A percentile compares a stretch with the other conserved stretches of the same genome.
phyloP scores from a whole-genome alignment of 2,888 invertebrate genomes.

The Drosophila prostipennis region DNA sequence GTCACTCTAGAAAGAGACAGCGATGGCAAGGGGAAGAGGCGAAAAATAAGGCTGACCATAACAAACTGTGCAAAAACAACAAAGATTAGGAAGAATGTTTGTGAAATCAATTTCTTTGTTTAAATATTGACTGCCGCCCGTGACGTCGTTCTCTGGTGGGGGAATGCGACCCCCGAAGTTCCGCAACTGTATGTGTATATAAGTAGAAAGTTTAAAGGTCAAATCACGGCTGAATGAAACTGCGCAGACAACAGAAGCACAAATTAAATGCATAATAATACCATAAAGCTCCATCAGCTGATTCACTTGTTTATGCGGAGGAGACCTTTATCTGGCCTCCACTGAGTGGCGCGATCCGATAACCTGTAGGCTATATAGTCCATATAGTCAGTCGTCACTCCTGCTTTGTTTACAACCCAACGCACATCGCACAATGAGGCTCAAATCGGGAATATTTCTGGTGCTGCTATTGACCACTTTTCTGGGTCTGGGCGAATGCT shows the following conservation, averaged over 20 bases:
- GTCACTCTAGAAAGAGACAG: not conserved
- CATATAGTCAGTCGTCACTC: conserved; percentile 1
- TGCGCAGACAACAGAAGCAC: conserved; percentile 29
- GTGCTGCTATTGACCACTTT: conserved; percentile 47
- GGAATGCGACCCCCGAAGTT: conserved; percentile 15
- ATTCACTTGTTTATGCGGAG: conserved; percentile 54
- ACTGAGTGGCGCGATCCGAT: conserved; percentile 30
- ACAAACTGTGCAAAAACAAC: conserved; percentile 34
- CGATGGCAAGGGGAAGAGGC: too few species aligned
- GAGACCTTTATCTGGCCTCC: conserved; percentile 41
- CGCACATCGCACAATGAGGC: conserved; percentile 47
- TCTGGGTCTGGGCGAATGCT: conserved; percentile 43
- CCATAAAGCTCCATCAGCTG: conserved; percentile 32
- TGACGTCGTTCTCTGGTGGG: conserved; percentile 1
- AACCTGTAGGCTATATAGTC: not conserved
- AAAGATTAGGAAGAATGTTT: conserved; percentile 20
- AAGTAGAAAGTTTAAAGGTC: conserved; percentile 10
- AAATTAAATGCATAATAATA: conserved; percentile 10
- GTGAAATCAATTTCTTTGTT: conserved; percentile 25
- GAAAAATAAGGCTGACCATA: conserved; percentile 25
- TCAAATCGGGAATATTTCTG: conserved; percentile 8
- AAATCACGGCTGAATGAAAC: conserved; percentile 11
- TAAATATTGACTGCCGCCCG: not conserved
- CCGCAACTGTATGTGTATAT: not conserved
- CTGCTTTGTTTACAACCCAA: conserved; percentile 26